Evolutionary conservation across 2,113 vertebrate genomes (phyloP), one percentile per base, ranked within the genome.

Genomic region (Siniperca chuatsi): DNA sequence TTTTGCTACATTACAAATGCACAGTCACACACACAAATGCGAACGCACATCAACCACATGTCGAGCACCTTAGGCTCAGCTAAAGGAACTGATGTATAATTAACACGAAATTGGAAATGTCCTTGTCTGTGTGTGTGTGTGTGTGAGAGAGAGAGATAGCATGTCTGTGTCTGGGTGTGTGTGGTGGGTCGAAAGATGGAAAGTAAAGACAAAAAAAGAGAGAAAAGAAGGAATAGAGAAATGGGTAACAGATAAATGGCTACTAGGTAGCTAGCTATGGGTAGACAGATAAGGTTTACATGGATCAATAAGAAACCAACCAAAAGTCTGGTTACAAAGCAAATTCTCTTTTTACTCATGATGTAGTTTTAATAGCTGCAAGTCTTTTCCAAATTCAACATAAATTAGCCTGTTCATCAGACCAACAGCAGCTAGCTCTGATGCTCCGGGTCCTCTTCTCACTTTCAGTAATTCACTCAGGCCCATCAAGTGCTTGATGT

Each of bases 81-180:
- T 77, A 57, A 42, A 75, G 50, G 54, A 82, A 40, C 8, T 64
- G 78, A 82, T 79, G 55, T 65, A 69, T 83, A 84, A 83, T 86
- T 89, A 85, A 82, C 12, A 44, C 37, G 35, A 8, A 29, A 78
- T 81, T 57, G 25, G 13, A 61, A 81, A 58, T 40, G 16, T 4
- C n/a, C 18, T 0, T 61, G 37, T n/a, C 1, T 57, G 20, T 65
- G 66, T 71, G 18, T 55, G n/a, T 25, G 48, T 16, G 35, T 12
- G 52, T 16, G 40, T 23, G 48, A 6, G 16, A 50, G 48, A 50
- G 48, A 50, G 48, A 40, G 18, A 3, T 20, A 23, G 62, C 62
- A 42, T 42, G 29, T 20, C 50, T 35, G 16, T 64, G 44, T 50
- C 62, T 29, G 35, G 35, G 35, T 29, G 29, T 29, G 29, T 29